Base-by-base conservation (phyloP, 1,140 invertebrate genomes). In the Eriocheir sinensis region DNA sequence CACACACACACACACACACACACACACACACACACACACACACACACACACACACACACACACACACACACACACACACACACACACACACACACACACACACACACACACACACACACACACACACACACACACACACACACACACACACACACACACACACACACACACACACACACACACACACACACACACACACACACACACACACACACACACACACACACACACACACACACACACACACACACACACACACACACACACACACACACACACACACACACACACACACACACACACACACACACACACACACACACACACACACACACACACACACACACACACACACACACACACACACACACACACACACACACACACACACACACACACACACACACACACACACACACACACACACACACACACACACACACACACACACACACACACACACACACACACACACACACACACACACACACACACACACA, bases 181-280 rank as follows among this genome's bases (percentile, higher is more conserved):
- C 40, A 89, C 40, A 89, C 40, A 89, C 40, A 21, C n/a, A 89
- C 12, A 90, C 44, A 41, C 44, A 90, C 44, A 48, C 44, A 90
- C 44, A 90, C n/a, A 90, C 32, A 44, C 44, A 44, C 44, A 17
- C 44, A 12, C 32, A 90, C 44, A 90, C 44, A 90, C 44, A 90
- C 44, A 90, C 30, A 44, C 44, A 44, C 44, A 44, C 44, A 44
- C 44, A 44, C 44, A 44, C 44, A 44, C 44, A n/a, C 44, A 44
- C 44, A 44, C 30, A 44, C 44, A 44, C 44, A 90, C 44, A 44
- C 44, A 90, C 44, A 90, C 44, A 90, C 44, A 48, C 44, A 90
- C 44, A 90, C 44, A 53, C n/a, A 89, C 40, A 89, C 40, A 89
- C 40, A 89, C 40, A 89, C 40, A 89, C 40, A 40, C 40, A 89